Percentiles rank a stretch among this genome's conserved stretches.
Evolutionary conservation across 2,797 vertebrate genomes (phyloP).

Genomic region (Phrynocephalus forsythii): DNA sequence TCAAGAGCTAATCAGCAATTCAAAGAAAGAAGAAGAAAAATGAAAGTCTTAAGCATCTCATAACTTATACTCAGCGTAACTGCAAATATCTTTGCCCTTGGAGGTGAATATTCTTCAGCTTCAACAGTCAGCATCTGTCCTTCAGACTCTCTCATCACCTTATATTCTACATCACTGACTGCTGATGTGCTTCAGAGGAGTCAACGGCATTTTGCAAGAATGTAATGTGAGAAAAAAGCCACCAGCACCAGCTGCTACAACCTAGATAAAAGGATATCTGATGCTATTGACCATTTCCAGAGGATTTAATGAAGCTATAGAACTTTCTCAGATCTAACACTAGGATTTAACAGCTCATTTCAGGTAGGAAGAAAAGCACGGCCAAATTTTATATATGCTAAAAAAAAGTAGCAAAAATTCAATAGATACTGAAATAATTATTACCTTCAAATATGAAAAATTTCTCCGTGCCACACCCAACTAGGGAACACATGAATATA

Average conservation of each 20-base stretch:
- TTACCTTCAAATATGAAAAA: background rate
- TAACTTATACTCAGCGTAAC: background rate
- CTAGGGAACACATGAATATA: background rate
- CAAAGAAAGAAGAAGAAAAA: slow-evolving; percentile 18
- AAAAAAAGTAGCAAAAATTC: background rate
- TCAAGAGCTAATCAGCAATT: background rate
- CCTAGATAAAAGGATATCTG: background rate
- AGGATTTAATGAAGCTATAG: too few species aligned
- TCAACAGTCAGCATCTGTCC: slow-evolving; percentile 7
- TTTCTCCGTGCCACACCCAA: background rate
- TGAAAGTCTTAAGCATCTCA: background rate
- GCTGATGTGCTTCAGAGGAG: background rate
- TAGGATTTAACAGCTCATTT: too few species aligned
- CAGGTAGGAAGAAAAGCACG: background rate
- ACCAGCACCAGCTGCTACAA: background rate
- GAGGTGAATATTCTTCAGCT: background rate
- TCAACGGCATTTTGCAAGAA: background rate
- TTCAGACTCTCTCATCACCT: slow-evolving; percentile 7
- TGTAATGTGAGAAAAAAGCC: slow-evolving; percentile 13
- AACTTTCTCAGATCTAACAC: too few species aligned
- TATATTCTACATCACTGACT: slow-evolving; percentile 21
- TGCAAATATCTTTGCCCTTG: background rate
- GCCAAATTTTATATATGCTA: background rate
- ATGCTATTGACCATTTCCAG: background rate
- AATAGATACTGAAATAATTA: background rate